These are phyloP conservation scores for Petrolisthes cinctipes DNA, from an alignment of 2,888 invertebrate genomes.

Conservation along the genomic window DNA sequence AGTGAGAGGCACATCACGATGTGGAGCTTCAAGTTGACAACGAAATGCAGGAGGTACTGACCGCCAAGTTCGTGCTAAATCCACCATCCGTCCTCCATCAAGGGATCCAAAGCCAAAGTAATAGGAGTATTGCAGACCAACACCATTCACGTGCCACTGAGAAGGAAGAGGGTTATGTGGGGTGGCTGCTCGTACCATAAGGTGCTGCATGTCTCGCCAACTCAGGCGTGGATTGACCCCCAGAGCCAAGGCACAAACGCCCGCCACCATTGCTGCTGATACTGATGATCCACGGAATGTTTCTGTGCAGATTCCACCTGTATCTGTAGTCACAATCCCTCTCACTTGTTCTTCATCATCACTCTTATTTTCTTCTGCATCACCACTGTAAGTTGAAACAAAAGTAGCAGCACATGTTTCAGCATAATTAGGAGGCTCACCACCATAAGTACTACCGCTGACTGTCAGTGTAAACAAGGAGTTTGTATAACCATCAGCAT, in stretches of 20 bases:
- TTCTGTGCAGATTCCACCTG: constrained; percentile 44
- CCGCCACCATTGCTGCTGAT: constrained; percentile 51
- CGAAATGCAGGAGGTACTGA: constrained; percentile 39
- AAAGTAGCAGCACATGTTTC: constrained; percentile 49
- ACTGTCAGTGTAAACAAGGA: constrained; percentile 67
- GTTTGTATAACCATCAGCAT: constrained; percentile 71
- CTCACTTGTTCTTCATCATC: constrained; percentile 28
- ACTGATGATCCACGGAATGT: constrained; percentile 51
- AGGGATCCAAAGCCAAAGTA: constrained; percentile 52
- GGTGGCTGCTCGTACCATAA: constrained; percentile 42
- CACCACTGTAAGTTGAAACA: constrained; percentile 54
- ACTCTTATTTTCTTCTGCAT: constrained; percentile 27
- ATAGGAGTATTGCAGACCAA: constrained; percentile 34
- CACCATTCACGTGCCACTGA: constrained; percentile 47
- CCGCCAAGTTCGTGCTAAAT: constrained; percentile 31
- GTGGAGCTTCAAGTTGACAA: constrained; percentile 26
- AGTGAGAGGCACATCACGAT: constrained; percentile 27
- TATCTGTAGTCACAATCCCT: constrained; percentile 49
- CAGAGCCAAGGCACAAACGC: constrained; percentile 43
- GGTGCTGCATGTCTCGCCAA: constrained; percentile 50
- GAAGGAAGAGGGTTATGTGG: constrained; percentile 47
- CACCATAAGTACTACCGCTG: constrained; percentile 42
- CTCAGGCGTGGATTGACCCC: constrained; percentile 28
- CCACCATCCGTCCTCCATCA: constrained; percentile 39
- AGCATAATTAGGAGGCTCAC: constrained; percentile 35